A percentile compares a stretch with the other conserved stretches of the same genome.
These are phyloP conservation scores for Pseudolaguvia tuberculata DNA, from an alignment of 2,113 vertebrate species.

Conservation along the genomic window DNA sequence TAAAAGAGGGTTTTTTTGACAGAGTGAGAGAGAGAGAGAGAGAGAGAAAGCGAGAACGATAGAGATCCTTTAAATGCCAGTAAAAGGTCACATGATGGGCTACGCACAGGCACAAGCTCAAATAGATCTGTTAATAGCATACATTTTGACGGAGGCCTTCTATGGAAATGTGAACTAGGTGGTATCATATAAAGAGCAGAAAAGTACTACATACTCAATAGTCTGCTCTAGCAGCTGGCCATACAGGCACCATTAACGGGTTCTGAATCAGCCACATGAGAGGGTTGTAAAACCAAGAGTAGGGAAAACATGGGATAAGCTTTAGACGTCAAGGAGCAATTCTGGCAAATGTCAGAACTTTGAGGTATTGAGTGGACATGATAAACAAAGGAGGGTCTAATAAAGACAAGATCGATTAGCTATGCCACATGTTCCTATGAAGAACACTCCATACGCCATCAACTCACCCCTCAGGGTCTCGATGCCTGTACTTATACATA, in stretches of 20 bases:
- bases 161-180: neutral
- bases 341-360: constrained; percentile 83
- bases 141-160: neutral
- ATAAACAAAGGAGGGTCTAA: constrained; percentile 79
- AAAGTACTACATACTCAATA: neutral
- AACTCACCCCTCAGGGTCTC: constrained; percentile 65
- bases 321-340: constrained; percentile 37
- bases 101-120: neutral
- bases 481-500: constrained; percentile 7
- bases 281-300: constrained; percentile 42
- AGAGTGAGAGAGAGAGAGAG: neutral
- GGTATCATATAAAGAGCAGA: neutral
- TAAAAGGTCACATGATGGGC: constrained; percentile 6
- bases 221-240: constrained; percentile 49
- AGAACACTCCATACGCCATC: constrained; percentile 76
- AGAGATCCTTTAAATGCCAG: constrained; percentile 14
- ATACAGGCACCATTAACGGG: constrained; percentile 31
- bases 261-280: constrained; percentile 55
- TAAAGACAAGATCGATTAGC: constrained; percentile 81
- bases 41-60: neutral
- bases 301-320: constrained; percentile 37
- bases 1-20: neutral
- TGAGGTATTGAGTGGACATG: constrained; percentile 78
- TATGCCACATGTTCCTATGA: constrained; percentile 80
- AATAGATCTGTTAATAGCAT: neutral